Conservation (phyloP, 37 sponge, comb jelly and placozoan species). For the Ianthella basta region DNA sequence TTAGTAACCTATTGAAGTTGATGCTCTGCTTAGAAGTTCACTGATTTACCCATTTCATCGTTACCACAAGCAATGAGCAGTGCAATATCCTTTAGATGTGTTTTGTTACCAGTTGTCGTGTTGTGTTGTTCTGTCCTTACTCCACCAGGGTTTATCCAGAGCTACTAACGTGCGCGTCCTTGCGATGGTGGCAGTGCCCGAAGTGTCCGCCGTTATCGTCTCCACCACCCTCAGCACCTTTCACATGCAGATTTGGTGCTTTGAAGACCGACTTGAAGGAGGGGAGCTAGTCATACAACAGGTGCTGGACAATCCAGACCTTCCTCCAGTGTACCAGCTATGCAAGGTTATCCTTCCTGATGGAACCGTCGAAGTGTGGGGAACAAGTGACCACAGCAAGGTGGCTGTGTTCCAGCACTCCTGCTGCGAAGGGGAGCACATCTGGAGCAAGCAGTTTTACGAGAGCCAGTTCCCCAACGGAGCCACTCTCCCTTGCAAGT, state of each 20-base stretch:
- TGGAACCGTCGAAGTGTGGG: constrained; percentile 69
- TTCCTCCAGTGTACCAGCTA: constrained; percentile 44
- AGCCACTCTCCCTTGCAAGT: constrained; percentile 40
- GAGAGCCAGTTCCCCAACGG: constrained; percentile 6
- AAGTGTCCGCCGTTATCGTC: constrained; percentile 48
- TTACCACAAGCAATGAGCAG: no score
- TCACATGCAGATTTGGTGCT: constrained; percentile 54
- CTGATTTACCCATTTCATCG: no score
- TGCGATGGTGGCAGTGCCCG: constrained; percentile 58
- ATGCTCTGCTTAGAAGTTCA: no score
- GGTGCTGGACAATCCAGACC: constrained; percentile 24
- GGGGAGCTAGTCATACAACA: constrained; percentile 29
- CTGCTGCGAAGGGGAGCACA: not conserved
- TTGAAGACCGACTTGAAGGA: constrained; percentile 23
- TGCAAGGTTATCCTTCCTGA: constrained; percentile 40
- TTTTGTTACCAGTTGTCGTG: no score
- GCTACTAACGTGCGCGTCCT: constrained; percentile 26
- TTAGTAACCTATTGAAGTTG: no score
- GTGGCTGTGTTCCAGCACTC: constrained; percentile 37
- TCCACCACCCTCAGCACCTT: constrained; percentile 16
- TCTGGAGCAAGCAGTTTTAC: constrained; percentile 23
- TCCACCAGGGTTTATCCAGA: not conserved
- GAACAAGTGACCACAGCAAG: constrained; percentile 59
- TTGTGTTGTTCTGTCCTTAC: no score
- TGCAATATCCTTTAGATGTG: no score